Base-by-base conservation (phyloP, 2,113 vertebrate genomes). In the Lampris megalopsis region DNA sequence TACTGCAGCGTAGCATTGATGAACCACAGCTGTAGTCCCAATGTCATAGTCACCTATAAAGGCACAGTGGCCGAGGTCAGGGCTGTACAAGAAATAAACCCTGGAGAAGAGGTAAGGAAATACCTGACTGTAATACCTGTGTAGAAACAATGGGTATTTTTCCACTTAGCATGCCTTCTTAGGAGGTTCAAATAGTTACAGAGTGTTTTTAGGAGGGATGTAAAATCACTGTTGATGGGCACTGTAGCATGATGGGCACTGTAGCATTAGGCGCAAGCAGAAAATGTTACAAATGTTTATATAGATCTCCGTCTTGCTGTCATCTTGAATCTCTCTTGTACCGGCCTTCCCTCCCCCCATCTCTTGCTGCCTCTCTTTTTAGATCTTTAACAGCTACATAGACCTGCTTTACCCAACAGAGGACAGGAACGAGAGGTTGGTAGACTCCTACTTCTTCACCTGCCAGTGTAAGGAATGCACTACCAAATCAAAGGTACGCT, bases 1-100 rank as follows among this genome's bases (percentile, higher is more conserved):
- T 76, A 67, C 63, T 73, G 56, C 80, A 98, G 98, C 53, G 97
- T 99, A 80, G 98, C 98, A 0, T 69, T 99, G 87, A 98, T 99
- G 97, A 99, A 99, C 87, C 98, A 99, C 84, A 98, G 98, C 91
- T 99, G 98, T 77, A 97, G 95, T 78, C 97, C 97, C 50, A 99
- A 98, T 75, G 97, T 98, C 87, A 98, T 99, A 47, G 97, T 99
- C 75, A 99, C 98, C 45, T 99, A 98, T 89, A 98, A 95, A 82
- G 97, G 97, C 71, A 99, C 95, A 4, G 81, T 96, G 79, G 98
- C 98, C 1, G 97, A 99, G 88, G 96, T 99, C 63, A 92, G 97
- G 92, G 98, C 97, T 4, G 95, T 99, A 4, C 91, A 94, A 86
- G 97, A 98, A 52, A 98, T 99, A 77, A 88, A 85, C 71, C 93